These are phyloP conservation scores for Remorina albescens DNA, from an alignment of 2,797 vertebrate genomes.

Conservation along the genomic window DNA sequence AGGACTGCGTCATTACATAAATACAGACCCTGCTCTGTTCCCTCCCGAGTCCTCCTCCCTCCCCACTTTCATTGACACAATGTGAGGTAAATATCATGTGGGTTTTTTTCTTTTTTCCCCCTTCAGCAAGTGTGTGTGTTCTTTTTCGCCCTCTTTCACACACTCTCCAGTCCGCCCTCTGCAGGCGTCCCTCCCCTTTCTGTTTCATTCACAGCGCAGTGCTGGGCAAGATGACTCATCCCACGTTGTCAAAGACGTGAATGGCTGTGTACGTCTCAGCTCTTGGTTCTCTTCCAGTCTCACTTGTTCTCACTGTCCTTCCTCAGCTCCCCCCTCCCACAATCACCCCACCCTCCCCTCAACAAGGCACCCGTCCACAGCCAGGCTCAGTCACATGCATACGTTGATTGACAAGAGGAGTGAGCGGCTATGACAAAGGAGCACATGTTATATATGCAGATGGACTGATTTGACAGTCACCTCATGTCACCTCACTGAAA, in stretches of 20 bases:
- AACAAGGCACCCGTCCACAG: constrained; percentile 47
- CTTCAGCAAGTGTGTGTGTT: constrained; percentile 9
- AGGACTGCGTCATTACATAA: constrained; percentile 6
- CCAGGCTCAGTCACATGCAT: constrained; percentile 32
- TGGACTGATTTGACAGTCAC: constrained; percentile 51
- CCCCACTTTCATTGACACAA: constrained; percentile 63
- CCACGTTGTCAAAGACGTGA: constrained; percentile 64
- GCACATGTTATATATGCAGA: constrained; percentile 65
- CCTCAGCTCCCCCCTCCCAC: constrained; percentile 10
- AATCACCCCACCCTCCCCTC: neutral
- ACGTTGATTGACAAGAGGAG: constrained; percentile 63
- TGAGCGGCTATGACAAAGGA: constrained; percentile 66
- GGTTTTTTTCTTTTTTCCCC: neutral
- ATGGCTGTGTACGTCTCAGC: constrained; percentile 46
- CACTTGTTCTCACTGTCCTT: constrained; percentile 28
- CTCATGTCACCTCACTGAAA: constrained; percentile 54
- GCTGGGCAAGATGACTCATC: constrained; percentile 80
- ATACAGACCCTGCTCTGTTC: neutral
- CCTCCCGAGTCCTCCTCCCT: constrained; percentile 26
- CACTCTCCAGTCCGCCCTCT: constrained; percentile 38
- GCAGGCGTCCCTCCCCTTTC: constrained; percentile 61
- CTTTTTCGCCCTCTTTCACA: constrained; percentile 15
- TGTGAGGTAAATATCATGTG: constrained; percentile 43
- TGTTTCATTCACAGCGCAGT: constrained; percentile 71
- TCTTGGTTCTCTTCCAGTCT: constrained; percentile 27